Evolutionary conservation across 2,888 invertebrate species (phyloP).

Genomic region (Listrodromus nycthemerus): DNA sequence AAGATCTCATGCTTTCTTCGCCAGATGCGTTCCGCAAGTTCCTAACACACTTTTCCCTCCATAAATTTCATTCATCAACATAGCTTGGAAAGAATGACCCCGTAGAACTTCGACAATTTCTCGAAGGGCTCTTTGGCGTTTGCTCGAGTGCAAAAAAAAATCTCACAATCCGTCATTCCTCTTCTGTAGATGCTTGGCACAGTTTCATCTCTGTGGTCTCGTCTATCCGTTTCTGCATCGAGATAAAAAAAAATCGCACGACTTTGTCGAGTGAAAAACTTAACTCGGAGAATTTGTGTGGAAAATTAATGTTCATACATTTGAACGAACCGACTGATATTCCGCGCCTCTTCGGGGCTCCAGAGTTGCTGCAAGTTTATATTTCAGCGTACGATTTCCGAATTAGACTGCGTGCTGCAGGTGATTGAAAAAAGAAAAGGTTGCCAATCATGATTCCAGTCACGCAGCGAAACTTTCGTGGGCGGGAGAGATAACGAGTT

Average conservation of each 20-base stretch:
- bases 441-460: constrained; percentile 74
- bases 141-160: neutral
- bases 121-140: neutral
- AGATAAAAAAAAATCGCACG: neutral
- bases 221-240: neutral
- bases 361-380: neutral
- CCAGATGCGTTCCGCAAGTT: neutral
- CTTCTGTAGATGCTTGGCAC: neutral
- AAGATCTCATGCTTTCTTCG: neutral
- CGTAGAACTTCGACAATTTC: neutral
- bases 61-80: neutral
- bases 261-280: neutral
- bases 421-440: constrained; percentile 16
- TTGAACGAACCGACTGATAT: neutral
- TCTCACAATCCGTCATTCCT: neutral
- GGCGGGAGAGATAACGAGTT: constrained; percentile 82
- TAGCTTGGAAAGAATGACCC: neutral
- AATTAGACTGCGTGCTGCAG: neutral
- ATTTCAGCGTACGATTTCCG: neutral
- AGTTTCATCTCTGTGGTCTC: neutral
- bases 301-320: neutral
- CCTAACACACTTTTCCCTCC: neutral
- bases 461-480: constrained; percentile 80
- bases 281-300: neutral
- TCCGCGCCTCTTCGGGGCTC: neutral